These are phyloP conservation scores for Octodonta nipae DNA, from an alignment of 2,888 invertebrate genomes.

Conservation along the genomic window DNA sequence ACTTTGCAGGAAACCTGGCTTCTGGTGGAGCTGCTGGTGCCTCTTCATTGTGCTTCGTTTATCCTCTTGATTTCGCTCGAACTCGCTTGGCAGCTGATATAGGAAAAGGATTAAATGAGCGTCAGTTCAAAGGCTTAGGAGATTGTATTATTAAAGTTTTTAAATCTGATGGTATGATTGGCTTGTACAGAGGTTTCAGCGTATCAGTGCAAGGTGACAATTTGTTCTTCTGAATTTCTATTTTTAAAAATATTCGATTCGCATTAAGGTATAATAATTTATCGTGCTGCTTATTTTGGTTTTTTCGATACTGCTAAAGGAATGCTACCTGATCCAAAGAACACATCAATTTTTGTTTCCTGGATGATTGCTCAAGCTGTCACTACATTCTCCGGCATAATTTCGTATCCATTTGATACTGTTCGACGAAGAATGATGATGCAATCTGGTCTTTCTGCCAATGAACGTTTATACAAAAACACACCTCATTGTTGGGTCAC, in stretches of 20 bases:
- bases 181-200: slow-evolving; percentile 50
- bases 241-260: too few relatives aligned
- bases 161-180: slow-evolving; percentile 46
- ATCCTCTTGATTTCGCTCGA: slow-evolving; percentile 62
- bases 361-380: too few relatives aligned
- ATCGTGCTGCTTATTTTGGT: slow-evolving; percentile 52
- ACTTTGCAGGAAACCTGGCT: slow-evolving; percentile 56
- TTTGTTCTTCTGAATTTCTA: too few relatives aligned
- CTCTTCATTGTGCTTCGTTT: slow-evolving; percentile 60
- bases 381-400: too few relatives aligned
- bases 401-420: too few relatives aligned
- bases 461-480: too few relatives aligned
- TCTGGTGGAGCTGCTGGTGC: slow-evolving; percentile 67
- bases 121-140: slow-evolving; percentile 46
- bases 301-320: too few relatives aligned
- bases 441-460: too few relatives aligned
- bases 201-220: slow-evolving; percentile 55
- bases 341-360: slow-evolving; percentile 41
- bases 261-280: slow-evolving; percentile 53
- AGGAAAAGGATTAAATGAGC: slow-evolving; percentile 15
- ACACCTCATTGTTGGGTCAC: too few relatives aligned
- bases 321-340: slow-evolving; percentile 52
- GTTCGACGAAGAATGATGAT: too few relatives aligned
- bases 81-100: slow-evolving; percentile 38
- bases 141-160: slow-evolving; percentile 45